Percentiles rank a stretch among this genome's conserved stretches.
phyloP scores from a whole-genome alignment of 2,888 invertebrate genomes.

The Xestia xanthographa region DNA sequence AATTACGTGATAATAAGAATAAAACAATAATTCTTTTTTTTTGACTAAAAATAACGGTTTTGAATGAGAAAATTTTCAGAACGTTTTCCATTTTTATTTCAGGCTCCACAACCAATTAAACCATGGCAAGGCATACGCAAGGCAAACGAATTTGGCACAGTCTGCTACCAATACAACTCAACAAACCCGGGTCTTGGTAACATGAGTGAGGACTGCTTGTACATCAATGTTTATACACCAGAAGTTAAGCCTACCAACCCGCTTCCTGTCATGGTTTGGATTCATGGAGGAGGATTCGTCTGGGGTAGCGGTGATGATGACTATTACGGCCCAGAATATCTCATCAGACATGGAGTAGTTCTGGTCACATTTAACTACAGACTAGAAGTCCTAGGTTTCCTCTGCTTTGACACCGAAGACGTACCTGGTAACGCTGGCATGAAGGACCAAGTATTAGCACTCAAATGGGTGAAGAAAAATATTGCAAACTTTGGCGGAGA shows the following conservation, averaged over 20 bases:
- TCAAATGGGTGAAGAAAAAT: constrained; percentile 83
- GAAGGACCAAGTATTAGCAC: constrained; percentile 86
- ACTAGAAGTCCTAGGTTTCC: constrained; percentile 82
- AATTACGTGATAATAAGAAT: background rate
- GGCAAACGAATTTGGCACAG: constrained; percentile 78
- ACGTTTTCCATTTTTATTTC: constrained; percentile 23
- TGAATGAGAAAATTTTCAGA: background rate
- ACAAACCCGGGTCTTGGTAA: constrained; percentile 30
- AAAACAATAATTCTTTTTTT: background rate
- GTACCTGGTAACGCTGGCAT: constrained; percentile 86
- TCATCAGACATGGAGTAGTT: constrained; percentile 79
- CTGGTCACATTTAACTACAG: constrained; percentile 86
- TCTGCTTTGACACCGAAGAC: constrained; percentile 81
- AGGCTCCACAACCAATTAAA: constrained; percentile 80
- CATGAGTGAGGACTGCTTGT: constrained; percentile 83
- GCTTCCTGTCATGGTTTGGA: constrained; percentile 83
- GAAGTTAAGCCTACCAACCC: constrained; percentile 68
- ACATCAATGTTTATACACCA: constrained; percentile 84
- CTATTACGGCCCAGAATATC: constrained; percentile 81
- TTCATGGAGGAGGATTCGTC: constrained; percentile 81
- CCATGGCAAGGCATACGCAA: constrained; percentile 81
- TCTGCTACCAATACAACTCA: constrained; percentile 70
- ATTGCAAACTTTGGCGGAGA: constrained; percentile 84
- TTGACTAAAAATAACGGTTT: background rate
- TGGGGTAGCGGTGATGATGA: constrained; percentile 79